Conservation (phyloP, 2,113 vertebrate species). For the Ornithorhynchus anatinus region DNA sequence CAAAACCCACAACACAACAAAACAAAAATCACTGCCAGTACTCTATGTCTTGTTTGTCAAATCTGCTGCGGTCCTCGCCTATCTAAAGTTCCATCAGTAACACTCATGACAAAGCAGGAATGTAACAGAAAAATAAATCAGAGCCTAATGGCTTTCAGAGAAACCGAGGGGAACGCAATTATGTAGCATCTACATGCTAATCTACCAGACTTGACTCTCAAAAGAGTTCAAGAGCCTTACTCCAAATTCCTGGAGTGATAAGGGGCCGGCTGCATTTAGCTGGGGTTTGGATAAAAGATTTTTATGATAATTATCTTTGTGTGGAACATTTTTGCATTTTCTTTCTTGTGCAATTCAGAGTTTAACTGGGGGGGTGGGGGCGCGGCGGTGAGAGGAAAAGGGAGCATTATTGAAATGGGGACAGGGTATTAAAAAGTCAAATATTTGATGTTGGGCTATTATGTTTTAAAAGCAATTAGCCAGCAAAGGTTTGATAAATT, state of each 20-base stretch:
- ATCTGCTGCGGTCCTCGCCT: conserved; percentile 40
- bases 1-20: not conserved
- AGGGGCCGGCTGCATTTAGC: conserved; percentile 75
- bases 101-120: conserved; percentile 76
- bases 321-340: conserved; percentile 73
- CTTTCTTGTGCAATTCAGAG: conserved; percentile 58
- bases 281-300: conserved; percentile 69
- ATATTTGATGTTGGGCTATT: conserved; percentile 64
- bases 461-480: conserved; percentile 61
- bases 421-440: conserved; percentile 61
- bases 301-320: conserved; percentile 80
- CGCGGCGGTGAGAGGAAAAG: conserved; percentile 37
- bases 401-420: conserved; percentile 31
- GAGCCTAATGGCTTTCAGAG: conserved; percentile 90
- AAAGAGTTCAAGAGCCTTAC: conserved; percentile 85
- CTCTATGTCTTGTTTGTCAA: conserved; percentile 29
- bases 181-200: conserved; percentile 92
- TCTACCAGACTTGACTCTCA: conserved; percentile 87
- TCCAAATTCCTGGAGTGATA: conserved; percentile 92
- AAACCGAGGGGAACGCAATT: conserved; percentile 90
- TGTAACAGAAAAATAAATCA: conserved; percentile 78
- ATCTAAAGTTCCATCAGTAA: conserved; percentile 73
- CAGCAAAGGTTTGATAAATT: conserved; percentile 47
- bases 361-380: conserved; percentile 30
- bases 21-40: conserved; percentile 28